phyloP scores from a whole-genome alignment of 2,113 vertebrate species.

The Monarcha castaneiventris region DNA sequence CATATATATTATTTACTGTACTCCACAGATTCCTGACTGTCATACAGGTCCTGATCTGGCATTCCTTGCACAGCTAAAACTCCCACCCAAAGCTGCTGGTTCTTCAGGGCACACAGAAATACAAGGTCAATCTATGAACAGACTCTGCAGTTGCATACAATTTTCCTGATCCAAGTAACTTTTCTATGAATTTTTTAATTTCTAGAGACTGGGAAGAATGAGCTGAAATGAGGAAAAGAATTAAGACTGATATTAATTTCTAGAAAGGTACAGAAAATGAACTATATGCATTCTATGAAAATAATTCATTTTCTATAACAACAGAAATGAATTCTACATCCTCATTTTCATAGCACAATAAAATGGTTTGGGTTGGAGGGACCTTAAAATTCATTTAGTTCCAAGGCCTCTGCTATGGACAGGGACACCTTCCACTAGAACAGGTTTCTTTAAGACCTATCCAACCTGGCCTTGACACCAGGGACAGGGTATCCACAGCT shows the following conservation, averaged over 20 bases:
- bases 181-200: background rate
- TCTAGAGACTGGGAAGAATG: background rate
- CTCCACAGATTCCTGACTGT: slow-evolving; percentile 49
- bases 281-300: background rate
- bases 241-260: background rate
- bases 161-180: background rate
- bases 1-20: slow-evolving; percentile 37
- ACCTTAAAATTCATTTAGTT: background rate
- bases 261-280: background rate
- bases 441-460: background rate
- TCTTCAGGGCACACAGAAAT: background rate
- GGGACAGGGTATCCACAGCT: background rate
- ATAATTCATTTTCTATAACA: background rate
- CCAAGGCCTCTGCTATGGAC: background rate
- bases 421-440: background rate
- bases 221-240: background rate
- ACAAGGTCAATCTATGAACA: background rate
- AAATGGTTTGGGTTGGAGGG: background rate
- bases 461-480: background rate
- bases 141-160: background rate
- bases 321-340: background rate
- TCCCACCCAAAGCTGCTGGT: background rate
- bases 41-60: slow-evolving; percentile 27
- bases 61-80: slow-evolving; percentile 19
- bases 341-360: background rate